Conservation (phyloP, 1,140 invertebrate genomes). For the Drosophila malerkotliana region DNA sequence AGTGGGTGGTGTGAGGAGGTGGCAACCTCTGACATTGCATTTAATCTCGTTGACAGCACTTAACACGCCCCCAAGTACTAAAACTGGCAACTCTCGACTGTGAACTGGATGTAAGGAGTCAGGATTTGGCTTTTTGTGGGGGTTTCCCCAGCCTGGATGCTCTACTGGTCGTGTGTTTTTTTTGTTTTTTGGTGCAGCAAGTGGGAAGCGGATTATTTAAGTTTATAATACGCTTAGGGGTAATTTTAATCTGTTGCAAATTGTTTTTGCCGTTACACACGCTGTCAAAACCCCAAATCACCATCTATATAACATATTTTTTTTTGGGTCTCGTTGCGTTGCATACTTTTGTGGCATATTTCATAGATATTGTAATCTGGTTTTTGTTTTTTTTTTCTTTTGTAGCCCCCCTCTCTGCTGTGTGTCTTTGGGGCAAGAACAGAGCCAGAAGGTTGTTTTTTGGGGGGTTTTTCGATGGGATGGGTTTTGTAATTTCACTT, state of each 20-base stretch:
- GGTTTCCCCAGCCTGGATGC: not conserved
- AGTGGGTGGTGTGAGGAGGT: slow-evolving; percentile 36
- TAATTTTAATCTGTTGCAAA: slow-evolving; percentile 84
- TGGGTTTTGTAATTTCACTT: slow-evolving; percentile 55
- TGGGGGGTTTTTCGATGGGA: not conserved
- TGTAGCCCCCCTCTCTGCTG: no score
- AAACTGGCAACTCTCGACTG: slow-evolving; percentile 23
- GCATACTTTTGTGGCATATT: slow-evolving; percentile 72
- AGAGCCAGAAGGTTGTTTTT: slow-evolving; percentile 31
- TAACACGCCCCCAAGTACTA: slow-evolving; percentile 76
- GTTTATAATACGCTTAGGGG: slow-evolving; percentile 83
- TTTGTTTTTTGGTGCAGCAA: slow-evolving; percentile 1
- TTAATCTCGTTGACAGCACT: slow-evolving; percentile 82
- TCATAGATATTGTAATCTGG: slow-evolving; percentile 69
- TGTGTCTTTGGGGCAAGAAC: no score
- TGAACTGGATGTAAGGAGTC: slow-evolving; percentile 21
- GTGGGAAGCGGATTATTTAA: slow-evolving; percentile 76
- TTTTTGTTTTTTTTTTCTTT: slow-evolving; percentile 4
- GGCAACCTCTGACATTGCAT: slow-evolving; percentile 79
- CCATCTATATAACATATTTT: slow-evolving; percentile 70
- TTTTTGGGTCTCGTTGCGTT: slow-evolving; percentile 19
- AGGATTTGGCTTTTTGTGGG: slow-evolving; percentile 18
- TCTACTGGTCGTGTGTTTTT: not conserved
- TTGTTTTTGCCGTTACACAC: slow-evolving; percentile 73
- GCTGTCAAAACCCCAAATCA: slow-evolving; percentile 56